These are phyloP conservation scores for Punctoribates punctum DNA, from an alignment of 2,888 invertebrate genomes.

Conservation along the genomic window DNA sequence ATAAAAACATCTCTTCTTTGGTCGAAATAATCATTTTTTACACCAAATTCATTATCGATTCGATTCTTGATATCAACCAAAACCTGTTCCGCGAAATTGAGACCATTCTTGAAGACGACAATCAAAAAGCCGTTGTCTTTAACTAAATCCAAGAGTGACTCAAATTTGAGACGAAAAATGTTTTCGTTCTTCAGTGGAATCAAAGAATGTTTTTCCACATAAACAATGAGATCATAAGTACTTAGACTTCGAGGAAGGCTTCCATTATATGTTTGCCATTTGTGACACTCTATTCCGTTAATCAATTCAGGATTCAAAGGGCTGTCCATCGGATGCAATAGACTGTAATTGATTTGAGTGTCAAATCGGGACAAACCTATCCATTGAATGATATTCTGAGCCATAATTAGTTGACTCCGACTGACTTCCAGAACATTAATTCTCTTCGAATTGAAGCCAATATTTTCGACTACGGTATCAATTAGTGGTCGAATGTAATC, in stretches of 20 bases:
- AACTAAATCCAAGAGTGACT: constrained; percentile 58
- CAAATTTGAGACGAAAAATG: no score
- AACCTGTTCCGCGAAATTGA: constrained; percentile 1
- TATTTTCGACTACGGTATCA: constrained; percentile 30
- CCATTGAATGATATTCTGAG: constrained; percentile 1
- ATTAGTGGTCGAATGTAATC: constrained; percentile 31
- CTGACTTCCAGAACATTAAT: constrained; percentile 29
- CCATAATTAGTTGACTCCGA: constrained; percentile 18
- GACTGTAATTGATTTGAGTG: constrained; percentile 12
- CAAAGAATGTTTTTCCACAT: constrained; percentile 9
- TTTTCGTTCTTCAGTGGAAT: no score
- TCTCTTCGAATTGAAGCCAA: no score
- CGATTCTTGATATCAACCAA: background rate
- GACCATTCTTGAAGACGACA: constrained; percentile 49
- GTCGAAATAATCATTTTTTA: no score
- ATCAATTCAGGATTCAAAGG: constrained; percentile 1
- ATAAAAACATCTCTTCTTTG: no score
- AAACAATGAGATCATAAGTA: constrained; percentile 28
- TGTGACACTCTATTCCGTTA: background rate
- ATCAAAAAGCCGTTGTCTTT: constrained; percentile 68
- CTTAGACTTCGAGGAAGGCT: constrained; percentile 2
- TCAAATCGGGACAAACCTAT: constrained; percentile 8
- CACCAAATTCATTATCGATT: background rate
- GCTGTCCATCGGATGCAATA: constrained; percentile 9
- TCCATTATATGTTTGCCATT: constrained; percentile 11